Base-by-base conservation (phyloP, 2,797 vertebrate genomes). In the Hyperoplus immaculatus region DNA sequence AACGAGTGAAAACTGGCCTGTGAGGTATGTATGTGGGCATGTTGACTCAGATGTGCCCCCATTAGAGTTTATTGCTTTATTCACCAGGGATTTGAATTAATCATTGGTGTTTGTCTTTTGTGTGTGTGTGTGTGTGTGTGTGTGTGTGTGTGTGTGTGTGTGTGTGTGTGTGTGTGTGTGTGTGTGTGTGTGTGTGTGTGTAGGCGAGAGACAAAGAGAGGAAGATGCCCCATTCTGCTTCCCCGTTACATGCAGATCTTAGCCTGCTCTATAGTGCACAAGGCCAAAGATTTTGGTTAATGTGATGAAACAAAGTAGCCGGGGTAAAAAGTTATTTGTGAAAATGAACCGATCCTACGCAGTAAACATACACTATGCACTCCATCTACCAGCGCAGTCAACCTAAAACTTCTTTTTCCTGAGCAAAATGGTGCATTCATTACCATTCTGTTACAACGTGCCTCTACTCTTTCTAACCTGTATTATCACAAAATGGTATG, bases 61-160 rank as follows among this genome's bases (percentile, higher is more conserved):
- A 72, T 86, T 78, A 82, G 78, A 71, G 75, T 93, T 93, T 94
- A 94, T 93, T 91, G 89, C 91, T 91, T 89, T 87, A 88, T 90
- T 93, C 88, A 88, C 56, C 0, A 51, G 75, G 78, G 87, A 88
- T 88, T 89, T 91, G 74, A 92, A 91, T 92, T 75, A 88, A 91
- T 93, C 81, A 88, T 86, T 83, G 78, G 66, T 43, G 4, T 84
- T 36, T 76, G 66, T 55, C 8, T 69, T 29, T 64, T 72, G 42
- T 56, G 55, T 29, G 46, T 76, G 63, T 74, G 74, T 68, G 53
- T 57, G 53, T 49, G 69, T 68, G 72, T 50, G 67, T 78, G 73
- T 72, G 72, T 66, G 79, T 63, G 61, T 69, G 73, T 77, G 69
- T 79, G 57, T 65, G 76, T 61, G 51, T 53, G 66, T 68, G 57